Base-by-base conservation (phyloP, 2,797 vertebrate genomes). In the Ctenochaetus hawaiiensis region DNA sequence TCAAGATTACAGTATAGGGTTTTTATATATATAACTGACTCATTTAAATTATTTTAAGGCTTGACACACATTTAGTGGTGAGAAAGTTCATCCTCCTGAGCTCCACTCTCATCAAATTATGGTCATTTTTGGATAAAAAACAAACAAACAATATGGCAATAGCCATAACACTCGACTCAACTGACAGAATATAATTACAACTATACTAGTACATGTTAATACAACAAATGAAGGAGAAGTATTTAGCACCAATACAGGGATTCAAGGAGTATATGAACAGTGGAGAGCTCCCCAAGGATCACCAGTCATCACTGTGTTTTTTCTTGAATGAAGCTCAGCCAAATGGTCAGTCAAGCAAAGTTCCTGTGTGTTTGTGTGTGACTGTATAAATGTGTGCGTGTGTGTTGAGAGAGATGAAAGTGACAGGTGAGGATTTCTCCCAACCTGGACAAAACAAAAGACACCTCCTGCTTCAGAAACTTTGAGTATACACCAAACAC, bases 401-500 rank as follows among this genome's bases (percentile, higher is more conserved):
- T 57, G 51, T 73, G 66, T 54, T 26, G 60, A 67, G 26, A 78
- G 39, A 64, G 69, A 80, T 26, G 51, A 23, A 37, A 78, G 17
- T 81, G 84, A 87, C 78, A 76, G 83, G 78, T 62, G 6, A 80
- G 82, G 72, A 86, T 81, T 83, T 82, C 56, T 68, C 71, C 76
- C 67, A 77, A 64, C 51, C 48, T 48, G 72, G 58, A 58, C 23
- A 65, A 65, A 22, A 75, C 37, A 39, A 45, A 57, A 79, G 26
- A 84, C 26, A 49, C 65, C 62, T 84, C 72, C 80, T 76, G 44
- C 71, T 70, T 75, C 52, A 51, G 41, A 63, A 56, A 49, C 45
- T 52, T 41, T 83, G 77, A 84, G 79, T 53, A 76, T 63, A 80
- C 57, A 72, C 48, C 59, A 77, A 82, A 78, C 39, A 75, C 44